phyloP scores from a whole-genome alignment of 1,140 invertebrate genomes.

The Monomorium pharaonis region DNA sequence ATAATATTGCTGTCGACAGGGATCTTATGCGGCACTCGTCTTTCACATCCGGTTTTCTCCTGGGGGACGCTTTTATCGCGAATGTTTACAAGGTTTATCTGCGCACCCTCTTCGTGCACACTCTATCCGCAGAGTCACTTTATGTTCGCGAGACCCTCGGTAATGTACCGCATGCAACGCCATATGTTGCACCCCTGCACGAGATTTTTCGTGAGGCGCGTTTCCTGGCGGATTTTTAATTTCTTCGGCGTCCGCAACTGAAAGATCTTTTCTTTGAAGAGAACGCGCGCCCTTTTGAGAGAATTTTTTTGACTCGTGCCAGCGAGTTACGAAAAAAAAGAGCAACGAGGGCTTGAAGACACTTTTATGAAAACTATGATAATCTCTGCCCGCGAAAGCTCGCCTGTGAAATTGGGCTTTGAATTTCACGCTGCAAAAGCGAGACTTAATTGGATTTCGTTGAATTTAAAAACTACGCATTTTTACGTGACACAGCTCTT shows the following conservation, averaged over 20 bases:
- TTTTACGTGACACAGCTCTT: neutral
- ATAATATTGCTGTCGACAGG: constrained; percentile 41
- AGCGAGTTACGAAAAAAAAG: neutral
- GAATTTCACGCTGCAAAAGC: neutral
- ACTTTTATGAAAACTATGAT: neutral
- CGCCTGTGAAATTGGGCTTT: neutral
- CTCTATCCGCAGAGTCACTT: constrained; percentile 59
- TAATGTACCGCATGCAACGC: constrained; percentile 15
- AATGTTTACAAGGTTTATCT: constrained; percentile 75
- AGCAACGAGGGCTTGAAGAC: neutral
- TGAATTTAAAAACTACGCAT: neutral
- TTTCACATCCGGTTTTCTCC: constrained; percentile 44
- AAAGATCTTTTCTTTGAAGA: constrained; percentile 37
- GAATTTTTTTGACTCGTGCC: neutral
- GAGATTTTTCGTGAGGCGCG: constrained; percentile 46
- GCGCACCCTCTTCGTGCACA: constrained; percentile 60
- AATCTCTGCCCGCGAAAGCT: neutral
- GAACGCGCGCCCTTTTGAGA: constrained; percentile 15
- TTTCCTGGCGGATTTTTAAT: constrained; percentile 26
- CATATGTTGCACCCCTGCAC: constrained; percentile 2
- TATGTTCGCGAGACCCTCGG: constrained; percentile 53
- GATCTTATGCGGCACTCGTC: constrained; percentile 48
- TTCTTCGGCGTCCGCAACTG: constrained; percentile 1
- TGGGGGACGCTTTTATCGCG: constrained; percentile 66
- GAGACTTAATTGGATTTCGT: neutral